Conservation (phyloP, 1,140 invertebrate genomes). For the fruit fly (Drosophila melanogaster) region Release_6_plus_ISO1_MT NT_033777.3:8197001-8197500, state of each 20-base stretch:
- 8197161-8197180: slow-evolving; percentile 85
- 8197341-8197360: not conserved
- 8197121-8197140: slow-evolving; percentile 84
- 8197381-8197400: slow-evolving; percentile 17
- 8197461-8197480: slow-evolving; percentile 16
- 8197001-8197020: slow-evolving; percentile 27
- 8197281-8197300: too few relatives aligned
- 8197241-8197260: slow-evolving; percentile 21
- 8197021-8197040: slow-evolving; percentile 65
- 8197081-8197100: slow-evolving; percentile 46
- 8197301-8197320: too few relatives aligned
- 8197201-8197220: slow-evolving; percentile 67
- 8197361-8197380: not conserved
- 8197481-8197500: slow-evolving; percentile 32
- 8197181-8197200: slow-evolving; percentile 75
- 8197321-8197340: too few relatives aligned
- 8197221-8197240: slow-evolving; percentile 32
- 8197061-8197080: slow-evolving; percentile 42
- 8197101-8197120: slow-evolving; percentile 83
- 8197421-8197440: slow-evolving; percentile 40
- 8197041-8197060: slow-evolving; percentile 58
- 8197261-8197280: too few relatives aligned
- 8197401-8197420: slow-evolving; percentile 27
- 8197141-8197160: slow-evolving; percentile 79
- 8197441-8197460: slow-evolving; percentile 31